Conservation (phyloP, 2,113 vertebrate species). For the Arvicanthis niloticus region DNA sequence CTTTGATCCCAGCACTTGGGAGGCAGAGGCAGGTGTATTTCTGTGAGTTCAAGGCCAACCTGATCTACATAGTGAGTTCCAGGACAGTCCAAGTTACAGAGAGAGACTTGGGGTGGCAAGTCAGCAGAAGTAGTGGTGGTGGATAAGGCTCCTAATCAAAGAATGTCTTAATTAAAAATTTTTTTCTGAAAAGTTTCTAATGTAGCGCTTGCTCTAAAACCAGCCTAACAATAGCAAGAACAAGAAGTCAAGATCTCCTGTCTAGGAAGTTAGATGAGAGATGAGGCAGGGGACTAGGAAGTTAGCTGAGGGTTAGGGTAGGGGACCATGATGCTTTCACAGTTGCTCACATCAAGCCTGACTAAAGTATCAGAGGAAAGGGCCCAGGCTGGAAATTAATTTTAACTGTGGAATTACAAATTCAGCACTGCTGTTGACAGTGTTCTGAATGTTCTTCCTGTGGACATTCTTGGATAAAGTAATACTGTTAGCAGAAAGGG, state of each 20-base stretch:
- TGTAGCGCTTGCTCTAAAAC: background rate
- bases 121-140: background rate
- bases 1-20: background rate
- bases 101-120: background rate
- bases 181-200: background rate
- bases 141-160: background rate
- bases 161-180: background rate
- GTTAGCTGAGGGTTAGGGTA: no score
- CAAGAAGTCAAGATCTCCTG: background rate
- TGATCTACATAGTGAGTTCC: background rate
- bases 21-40: background rate
- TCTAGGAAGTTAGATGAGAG: conserved; percentile 24
- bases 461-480: background rate
- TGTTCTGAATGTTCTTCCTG: background rate
- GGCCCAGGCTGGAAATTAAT: background rate
- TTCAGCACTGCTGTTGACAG: background rate
- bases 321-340: background rate
- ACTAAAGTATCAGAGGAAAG: background rate
- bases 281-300: background rate
- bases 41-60: background rate
- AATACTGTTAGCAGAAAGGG: conserved; percentile 14
- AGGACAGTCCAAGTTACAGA: background rate
- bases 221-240: background rate
- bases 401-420: conserved; percentile 18
- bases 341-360: background rate